A percentile compares a stretch with the other conserved stretches of the same genome.
Evolutionary conservation across 2,888 invertebrate genomes (phyloP).

Genomic region (Dicyrtomina minuta): DNA sequence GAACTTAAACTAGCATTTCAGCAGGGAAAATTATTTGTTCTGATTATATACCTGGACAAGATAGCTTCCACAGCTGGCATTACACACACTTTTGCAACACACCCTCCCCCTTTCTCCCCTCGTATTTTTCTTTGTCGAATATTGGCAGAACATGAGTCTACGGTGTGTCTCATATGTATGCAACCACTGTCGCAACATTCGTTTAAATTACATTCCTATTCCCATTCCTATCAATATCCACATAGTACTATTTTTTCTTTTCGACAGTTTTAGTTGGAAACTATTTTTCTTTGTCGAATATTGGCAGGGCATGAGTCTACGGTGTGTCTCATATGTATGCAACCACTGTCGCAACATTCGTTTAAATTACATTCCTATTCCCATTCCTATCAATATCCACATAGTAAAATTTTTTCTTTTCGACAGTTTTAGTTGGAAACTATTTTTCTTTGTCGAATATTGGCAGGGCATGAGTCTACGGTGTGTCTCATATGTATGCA

Average conservation of each 20-base stretch:
- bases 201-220: not conserved
- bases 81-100: not conserved
- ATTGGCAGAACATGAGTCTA: too few relatives aligned
- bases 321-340: too few relatives aligned
- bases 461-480: too few relatives aligned
- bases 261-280: not conserved
- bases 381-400: not conserved
- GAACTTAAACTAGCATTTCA: not conserved
- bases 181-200: too few relatives aligned
- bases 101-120: not conserved
- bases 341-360: too few relatives aligned
- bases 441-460: too few relatives aligned
- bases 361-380: not conserved
- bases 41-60: slow-evolving; percentile 8
- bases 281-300: too few relatives aligned
- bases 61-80: slow-evolving; percentile 2
- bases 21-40: slow-evolving; percentile 5
- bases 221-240: not conserved
- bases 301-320: too few relatives aligned
- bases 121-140: too few relatives aligned
- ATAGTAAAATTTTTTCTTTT: not conserved
- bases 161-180: too few relatives aligned
- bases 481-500: not conserved
- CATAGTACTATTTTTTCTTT: not conserved
- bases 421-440: not conserved